Percentiles rank a stretch among this genome's conserved stretches.
Evolutionary conservation across 2,797 vertebrate species (phyloP).

Genomic region (Pangasius djambal): DNA sequence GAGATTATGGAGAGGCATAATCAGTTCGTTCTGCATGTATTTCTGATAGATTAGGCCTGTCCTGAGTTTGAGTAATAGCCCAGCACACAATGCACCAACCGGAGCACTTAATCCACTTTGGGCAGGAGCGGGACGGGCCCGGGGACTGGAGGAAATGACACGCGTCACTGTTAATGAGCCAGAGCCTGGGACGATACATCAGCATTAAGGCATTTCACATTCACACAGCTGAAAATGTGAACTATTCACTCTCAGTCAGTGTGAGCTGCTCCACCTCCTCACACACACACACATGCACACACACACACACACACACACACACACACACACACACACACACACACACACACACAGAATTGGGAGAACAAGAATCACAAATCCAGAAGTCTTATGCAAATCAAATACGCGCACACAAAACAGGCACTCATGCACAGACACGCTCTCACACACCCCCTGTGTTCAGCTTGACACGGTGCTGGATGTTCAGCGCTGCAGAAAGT

Average conservation of each 20-base stretch:
- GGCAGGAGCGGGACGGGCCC: constrained; percentile 29
- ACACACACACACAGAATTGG: neutral
- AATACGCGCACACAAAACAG: constrained; percentile 37
- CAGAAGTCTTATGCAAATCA: constrained; percentile 27
- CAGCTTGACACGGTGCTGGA: constrained; percentile 40
- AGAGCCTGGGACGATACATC: constrained; percentile 49
- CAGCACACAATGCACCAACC: constrained; percentile 48
- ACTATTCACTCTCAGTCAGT: constrained; percentile 48
- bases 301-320: neutral
- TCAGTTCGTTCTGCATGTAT: constrained; percentile 40
- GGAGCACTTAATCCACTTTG: constrained; percentile 52
- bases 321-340: constrained; percentile 3
- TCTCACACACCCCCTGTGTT: constrained; percentile 34
- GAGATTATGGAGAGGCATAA: constrained; percentile 34
- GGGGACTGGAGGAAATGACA: constrained; percentile 50
- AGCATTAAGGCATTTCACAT: constrained; percentile 46
- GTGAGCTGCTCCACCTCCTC: constrained; percentile 33
- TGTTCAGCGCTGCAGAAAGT: constrained; percentile 53
- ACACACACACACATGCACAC: neutral
- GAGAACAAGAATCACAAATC: constrained; percentile 28
- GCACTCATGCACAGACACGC: constrained; percentile 24
- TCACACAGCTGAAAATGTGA: constrained; percentile 25
- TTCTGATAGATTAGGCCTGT: constrained; percentile 52
- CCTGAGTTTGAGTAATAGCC: constrained; percentile 53
- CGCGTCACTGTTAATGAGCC: constrained; percentile 53